Percentiles rank a stretch among this genome's conserved stretches.
These are phyloP conservation scores for Daphoenositta chrysoptera DNA, from an alignment of 2,113 vertebrate genomes.

Conservation along the genomic window DNA sequence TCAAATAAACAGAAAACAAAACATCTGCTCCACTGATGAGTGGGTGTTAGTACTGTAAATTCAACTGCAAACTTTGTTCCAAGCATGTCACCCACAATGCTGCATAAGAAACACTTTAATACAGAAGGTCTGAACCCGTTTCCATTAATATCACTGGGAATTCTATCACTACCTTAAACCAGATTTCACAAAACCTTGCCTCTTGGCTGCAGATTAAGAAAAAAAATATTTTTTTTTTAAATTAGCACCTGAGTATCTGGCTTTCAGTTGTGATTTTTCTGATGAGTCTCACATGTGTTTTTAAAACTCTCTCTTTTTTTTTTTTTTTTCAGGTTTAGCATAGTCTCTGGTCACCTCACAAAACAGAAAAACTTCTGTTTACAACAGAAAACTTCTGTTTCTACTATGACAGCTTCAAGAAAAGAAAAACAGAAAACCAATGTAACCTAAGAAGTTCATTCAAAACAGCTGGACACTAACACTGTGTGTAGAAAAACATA, in stretches of 20 bases:
- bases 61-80: not conserved
- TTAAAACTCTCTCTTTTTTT: not conserved
- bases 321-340: not conserved
- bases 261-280: not conserved
- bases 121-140: not conserved
- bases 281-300: not conserved
- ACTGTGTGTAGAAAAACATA: not conserved
- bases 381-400: not conserved
- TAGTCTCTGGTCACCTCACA: not conserved
- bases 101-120: not conserved
- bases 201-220: not conserved
- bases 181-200: not conserved
- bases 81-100: not conserved
- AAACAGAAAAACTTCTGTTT: not conserved
- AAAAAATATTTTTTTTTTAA: not conserved
- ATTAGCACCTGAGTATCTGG: not conserved
- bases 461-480: not conserved
- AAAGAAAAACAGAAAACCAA: not conserved
- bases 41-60: not conserved
- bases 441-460: not conserved
- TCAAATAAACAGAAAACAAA: slow-evolving; percentile 16
- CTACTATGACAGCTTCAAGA: not conserved
- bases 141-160: not conserved
- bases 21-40: not conserved
- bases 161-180: not conserved